Conservation (phyloP, 2,888 invertebrate species). For the Eudemis profundana region DNA sequence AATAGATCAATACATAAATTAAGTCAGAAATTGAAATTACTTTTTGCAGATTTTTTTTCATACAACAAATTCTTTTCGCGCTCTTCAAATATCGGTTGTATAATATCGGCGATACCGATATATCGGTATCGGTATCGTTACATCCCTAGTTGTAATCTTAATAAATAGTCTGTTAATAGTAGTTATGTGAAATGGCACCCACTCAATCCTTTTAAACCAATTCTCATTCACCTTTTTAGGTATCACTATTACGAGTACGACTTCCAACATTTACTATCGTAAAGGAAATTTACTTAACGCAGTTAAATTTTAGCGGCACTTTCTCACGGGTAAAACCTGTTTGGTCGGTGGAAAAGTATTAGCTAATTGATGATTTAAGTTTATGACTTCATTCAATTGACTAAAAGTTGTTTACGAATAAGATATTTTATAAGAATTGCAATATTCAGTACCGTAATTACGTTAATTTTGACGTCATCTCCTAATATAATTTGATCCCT, state of each 20-base stretch:
- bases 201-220: neutral
- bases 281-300: conserved; percentile 15
- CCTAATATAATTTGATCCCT: too few species aligned
- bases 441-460: neutral
- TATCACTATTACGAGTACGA: conserved; percentile 1
- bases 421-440: neutral
- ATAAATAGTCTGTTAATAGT: conserved; percentile 12
- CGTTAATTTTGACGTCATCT: too few species aligned
- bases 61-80: too few species aligned
- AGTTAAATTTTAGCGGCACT: conserved; percentile 7
- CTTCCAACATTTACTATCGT: neutral
- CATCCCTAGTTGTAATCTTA: conserved; percentile 1
- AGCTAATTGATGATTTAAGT: neutral
- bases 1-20: too few species aligned
- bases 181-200: neutral
- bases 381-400: neutral
- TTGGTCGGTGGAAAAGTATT: conserved; percentile 17
- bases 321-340: conserved; percentile 17
- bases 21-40: too few species aligned
- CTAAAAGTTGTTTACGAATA: too few species aligned
- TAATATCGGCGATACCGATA: too few species aligned
- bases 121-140: too few species aligned
- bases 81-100: too few species aligned
- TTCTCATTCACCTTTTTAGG: neutral
- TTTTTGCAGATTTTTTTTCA: too few species aligned